phyloP scores from a whole-genome alignment of 2,888 invertebrate genomes.

The Phytoseiulus persimilis region DNA sequence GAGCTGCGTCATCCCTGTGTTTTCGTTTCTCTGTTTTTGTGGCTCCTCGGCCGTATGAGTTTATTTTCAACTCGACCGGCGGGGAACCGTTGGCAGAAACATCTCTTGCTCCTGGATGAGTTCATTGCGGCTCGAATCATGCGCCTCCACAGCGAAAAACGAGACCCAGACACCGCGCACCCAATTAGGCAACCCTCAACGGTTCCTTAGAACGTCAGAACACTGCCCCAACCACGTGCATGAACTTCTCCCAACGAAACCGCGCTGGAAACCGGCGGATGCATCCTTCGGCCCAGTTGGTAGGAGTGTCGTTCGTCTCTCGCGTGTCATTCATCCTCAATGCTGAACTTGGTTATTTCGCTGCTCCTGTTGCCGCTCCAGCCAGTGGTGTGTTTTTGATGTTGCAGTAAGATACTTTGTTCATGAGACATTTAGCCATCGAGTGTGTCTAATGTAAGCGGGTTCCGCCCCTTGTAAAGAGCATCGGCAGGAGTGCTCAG shows the following conservation, averaged over 20 bases:
- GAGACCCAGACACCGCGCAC: neutral
- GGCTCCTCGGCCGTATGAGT: neutral
- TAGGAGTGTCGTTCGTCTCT: too few species aligned
- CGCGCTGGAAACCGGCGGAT: too few species aligned
- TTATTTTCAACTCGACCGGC: neutral
- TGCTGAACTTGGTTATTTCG: neutral
- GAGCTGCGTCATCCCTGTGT: neutral
- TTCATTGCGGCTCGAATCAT: neutral
- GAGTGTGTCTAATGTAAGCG: conserved; percentile 12
- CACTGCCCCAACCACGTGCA: neutral
- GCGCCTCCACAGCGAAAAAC: neutral
- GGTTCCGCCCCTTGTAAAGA: conserved; percentile 37
- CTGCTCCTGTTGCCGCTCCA: neutral
- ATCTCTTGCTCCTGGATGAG: neutral
- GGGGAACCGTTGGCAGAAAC: neutral
- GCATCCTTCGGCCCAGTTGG: too few species aligned
- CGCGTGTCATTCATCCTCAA: too few species aligned
- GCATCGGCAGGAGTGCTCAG: neutral
- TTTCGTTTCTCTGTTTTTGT: neutral
- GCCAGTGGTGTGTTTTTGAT: neutral
- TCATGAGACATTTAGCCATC: neutral
- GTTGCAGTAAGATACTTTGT: neutral
- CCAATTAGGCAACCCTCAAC: neutral
- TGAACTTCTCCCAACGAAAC: too few species aligned
- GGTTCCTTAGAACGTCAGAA: neutral